Evolutionary conservation across 1,140 invertebrate genomes (phyloP).

Genomic region (Theocolax elegans): DNA sequence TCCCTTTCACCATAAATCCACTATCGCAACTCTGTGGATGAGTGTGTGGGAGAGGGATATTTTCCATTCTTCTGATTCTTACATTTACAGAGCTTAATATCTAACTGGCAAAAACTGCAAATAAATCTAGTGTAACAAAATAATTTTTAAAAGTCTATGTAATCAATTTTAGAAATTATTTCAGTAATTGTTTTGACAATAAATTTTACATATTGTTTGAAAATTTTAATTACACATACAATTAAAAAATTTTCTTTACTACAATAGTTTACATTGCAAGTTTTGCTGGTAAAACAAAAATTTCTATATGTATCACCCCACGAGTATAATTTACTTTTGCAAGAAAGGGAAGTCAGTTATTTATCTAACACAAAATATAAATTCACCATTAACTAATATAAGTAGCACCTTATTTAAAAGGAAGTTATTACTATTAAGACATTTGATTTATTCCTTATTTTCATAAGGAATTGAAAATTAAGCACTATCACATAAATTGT

Average conservation of each 20-base stretch:
- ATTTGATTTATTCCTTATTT: neutral
- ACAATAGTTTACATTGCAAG: slow-evolving; percentile 1
- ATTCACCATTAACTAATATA: neutral
- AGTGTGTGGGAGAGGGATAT: slow-evolving; percentile 60
- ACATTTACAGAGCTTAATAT: slow-evolving; percentile 20
- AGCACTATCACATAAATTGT: neutral
- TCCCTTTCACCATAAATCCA: slow-evolving; percentile 63
- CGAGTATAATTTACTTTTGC: neutral
- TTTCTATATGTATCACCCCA: slow-evolving; percentile 8
- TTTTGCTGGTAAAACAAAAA: slow-evolving; percentile 25
- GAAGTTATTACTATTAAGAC: too few species aligned
- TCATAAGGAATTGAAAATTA: slow-evolving; percentile 3
- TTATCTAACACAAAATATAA: slow-evolving; percentile 9
- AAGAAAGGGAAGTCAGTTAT: slow-evolving; percentile 30
- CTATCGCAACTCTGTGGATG: slow-evolving; percentile 60
- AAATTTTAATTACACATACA: too few species aligned
- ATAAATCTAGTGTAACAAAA: slow-evolving; percentile 11
- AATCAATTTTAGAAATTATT: neutral
- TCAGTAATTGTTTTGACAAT: too few species aligned
- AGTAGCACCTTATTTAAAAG: slow-evolving; percentile 13
- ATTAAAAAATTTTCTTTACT: slow-evolving; percentile 17
- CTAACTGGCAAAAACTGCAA: slow-evolving; percentile 13
- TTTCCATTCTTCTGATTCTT: slow-evolving; percentile 46
- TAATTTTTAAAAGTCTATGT: slow-evolving; percentile 5
- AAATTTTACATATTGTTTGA: too few species aligned